Conservation (phyloP, 2,113 vertebrate species). For the Pomatostomus ruficeps region DNA sequence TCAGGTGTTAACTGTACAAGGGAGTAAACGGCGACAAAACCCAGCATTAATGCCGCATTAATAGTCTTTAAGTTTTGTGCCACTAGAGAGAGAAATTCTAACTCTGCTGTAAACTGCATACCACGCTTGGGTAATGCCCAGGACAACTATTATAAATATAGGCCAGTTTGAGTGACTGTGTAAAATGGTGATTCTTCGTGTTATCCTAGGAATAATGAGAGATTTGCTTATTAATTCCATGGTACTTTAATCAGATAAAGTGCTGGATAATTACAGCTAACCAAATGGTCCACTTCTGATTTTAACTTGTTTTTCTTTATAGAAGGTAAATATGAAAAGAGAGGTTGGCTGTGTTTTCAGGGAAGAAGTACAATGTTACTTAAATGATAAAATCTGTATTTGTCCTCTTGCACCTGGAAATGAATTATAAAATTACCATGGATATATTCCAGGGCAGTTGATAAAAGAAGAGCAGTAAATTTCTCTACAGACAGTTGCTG, state of each 20-base stretch:
- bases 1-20: not conserved
- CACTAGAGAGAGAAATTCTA: not conserved
- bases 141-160: not conserved
- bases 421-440: not conserved
- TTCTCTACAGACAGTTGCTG: not conserved
- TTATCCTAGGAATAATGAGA: not conserved
- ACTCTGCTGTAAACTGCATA: not conserved
- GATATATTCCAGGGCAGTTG: not conserved
- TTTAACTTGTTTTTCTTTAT: not conserved
- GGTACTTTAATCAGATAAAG: slow-evolving; percentile 25
- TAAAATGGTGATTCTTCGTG: not conserved
- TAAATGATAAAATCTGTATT: not conserved
- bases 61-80: not conserved
- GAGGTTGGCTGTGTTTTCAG: not conserved
- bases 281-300: not conserved
- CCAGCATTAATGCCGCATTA: not conserved
- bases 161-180: not conserved
- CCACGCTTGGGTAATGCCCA: not conserved
- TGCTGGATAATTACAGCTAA: not conserved
- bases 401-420: not conserved
- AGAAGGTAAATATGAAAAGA: not conserved
- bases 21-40: not conserved
- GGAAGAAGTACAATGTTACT: not conserved
- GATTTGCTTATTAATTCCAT: slow-evolving; percentile 20
- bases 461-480: not conserved